These are phyloP conservation scores for Amphimallon solstitiale DNA, from an alignment of 2,888 invertebrate genomes.

Conservation along the genomic window DNA sequence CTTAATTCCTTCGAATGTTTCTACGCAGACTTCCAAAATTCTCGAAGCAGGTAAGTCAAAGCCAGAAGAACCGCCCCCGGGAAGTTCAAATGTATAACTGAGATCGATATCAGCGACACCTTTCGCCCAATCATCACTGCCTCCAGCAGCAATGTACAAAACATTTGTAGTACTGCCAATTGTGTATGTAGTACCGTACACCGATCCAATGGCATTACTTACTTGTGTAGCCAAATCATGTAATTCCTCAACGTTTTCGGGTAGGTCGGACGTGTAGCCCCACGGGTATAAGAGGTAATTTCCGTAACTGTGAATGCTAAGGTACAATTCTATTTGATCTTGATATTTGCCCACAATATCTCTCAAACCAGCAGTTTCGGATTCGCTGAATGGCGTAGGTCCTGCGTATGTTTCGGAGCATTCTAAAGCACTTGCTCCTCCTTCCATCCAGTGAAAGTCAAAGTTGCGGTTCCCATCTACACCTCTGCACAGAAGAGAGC, in stretches of 20 bases:
- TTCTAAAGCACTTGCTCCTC: constrained; percentile 55
- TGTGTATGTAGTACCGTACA: constrained; percentile 54
- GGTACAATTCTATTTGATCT: constrained; percentile 69
- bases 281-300: constrained; percentile 74
- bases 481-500: constrained; percentile 42
- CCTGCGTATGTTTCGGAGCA: constrained; percentile 66
- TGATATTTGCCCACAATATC: constrained; percentile 73
- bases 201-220: constrained; percentile 60
- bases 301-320: constrained; percentile 82
- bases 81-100: constrained; percentile 73
- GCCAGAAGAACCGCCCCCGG: constrained; percentile 64
- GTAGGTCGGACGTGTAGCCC: constrained; percentile 69
- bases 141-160: constrained; percentile 67
- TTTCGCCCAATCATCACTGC: constrained; percentile 74
- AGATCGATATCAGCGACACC: constrained; percentile 67
- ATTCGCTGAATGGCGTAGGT: constrained; percentile 63
- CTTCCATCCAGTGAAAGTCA: constrained; percentile 73
- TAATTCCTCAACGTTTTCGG: constrained; percentile 64
- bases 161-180: constrained; percentile 65
- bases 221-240: constrained; percentile 62
- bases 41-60: constrained; percentile 68
- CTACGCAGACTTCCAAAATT: constrained; percentile 67
- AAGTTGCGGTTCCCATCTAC: constrained; percentile 62
- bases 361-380: constrained; percentile 65
- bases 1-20: constrained; percentile 70